Base-by-base conservation (phyloP, 2,113 vertebrate genomes). In the Macquaria australasica region DNA sequence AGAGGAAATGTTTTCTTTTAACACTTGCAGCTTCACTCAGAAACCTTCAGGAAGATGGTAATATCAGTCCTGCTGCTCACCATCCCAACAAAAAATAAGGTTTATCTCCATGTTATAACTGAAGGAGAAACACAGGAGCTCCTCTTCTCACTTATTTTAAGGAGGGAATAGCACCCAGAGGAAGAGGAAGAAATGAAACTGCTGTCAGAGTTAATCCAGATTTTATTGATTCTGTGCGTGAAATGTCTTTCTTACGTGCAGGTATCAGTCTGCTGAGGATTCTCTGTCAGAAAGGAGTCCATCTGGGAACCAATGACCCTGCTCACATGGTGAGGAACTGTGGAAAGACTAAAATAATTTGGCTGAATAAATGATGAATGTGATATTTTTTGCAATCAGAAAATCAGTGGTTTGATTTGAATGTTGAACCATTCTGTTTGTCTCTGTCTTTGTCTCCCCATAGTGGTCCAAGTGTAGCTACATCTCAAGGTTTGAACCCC, bases 261-360 rank as follows among this genome's bases (percentile, higher is more conserved):
- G 96, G 94, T 53, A 86, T 96, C 78, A n/a, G 67, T 78, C 77
- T 94, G 76, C 91, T 96, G 84, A 92, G 23, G 56, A 63, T 60
- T 51, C 91, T 96, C 21, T 96, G 96, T 90, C 89, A 94, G 86
- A 91, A 91, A 58, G 94, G 90, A 73, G 90, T 96, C 50, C 96
- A 96, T 20, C 87, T 95, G 70, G 95, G 95, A 28, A 95, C 90
- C 76, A 83, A 10, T 12, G 92, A 95, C 82, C 88, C 93, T 0
- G 81, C 84, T 48, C 94, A 96, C 79, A 86, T 90, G 74, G 95
- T 96, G 77, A 95, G 93, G 70, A 84, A 37, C 41, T 8, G 8
- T 5, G 15, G n/a, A 23, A n/a, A 18, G 0, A 28, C 18, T 2
- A 1, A 1, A 31, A 64, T 3, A 7, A 34, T 25, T 12, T 2